Conservation (phyloP, 2,113 vertebrate species). For the Muntiacus muntjak region DNA sequence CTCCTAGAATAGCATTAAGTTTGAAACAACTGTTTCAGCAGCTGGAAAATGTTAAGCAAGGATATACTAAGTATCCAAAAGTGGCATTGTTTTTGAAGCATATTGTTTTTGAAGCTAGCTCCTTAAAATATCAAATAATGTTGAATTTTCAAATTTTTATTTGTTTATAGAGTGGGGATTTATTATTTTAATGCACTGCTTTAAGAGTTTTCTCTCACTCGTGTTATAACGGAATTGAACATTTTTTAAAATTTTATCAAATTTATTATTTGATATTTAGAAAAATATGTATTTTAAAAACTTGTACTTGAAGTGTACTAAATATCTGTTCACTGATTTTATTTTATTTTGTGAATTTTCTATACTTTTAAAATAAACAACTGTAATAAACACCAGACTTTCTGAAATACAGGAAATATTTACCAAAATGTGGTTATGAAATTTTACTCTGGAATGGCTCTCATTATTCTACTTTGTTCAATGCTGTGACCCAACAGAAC, state of each 20-base stretch:
- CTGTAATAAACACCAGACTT: neutral
- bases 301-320: neutral
- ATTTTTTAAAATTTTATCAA: neutral
- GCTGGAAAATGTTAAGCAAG: neutral
- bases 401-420: neutral
- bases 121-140: neutral
- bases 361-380: neutral
- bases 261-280: neutral
- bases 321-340: neutral
- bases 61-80: neutral
- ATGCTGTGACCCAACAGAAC: neutral
- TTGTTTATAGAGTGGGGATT: neutral
- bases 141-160: neutral
- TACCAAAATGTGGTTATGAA: neutral
- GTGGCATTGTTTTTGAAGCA: neutral
- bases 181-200: neutral
- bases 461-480: neutral
- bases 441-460: neutral
- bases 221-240: neutral
- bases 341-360: neutral
- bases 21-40: neutral
- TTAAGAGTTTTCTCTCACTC: neutral
- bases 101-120: neutral
- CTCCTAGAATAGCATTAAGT: neutral
- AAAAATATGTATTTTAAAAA: neutral